phyloP scores from a whole-genome alignment of 2,113 vertebrate species.

The Manacus vitellinus region DNA sequence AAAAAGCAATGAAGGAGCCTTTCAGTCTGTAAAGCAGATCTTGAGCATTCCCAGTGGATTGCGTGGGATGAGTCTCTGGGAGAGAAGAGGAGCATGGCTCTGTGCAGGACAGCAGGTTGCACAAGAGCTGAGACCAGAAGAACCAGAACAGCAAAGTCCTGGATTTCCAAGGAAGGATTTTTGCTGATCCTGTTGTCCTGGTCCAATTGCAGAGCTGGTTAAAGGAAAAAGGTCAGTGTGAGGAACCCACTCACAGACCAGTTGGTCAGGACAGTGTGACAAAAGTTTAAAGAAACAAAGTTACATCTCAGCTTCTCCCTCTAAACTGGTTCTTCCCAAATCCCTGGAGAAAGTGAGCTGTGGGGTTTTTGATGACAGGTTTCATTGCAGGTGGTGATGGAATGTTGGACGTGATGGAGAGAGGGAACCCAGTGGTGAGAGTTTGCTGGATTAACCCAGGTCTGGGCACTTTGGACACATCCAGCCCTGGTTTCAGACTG shows the following conservation, averaged over 20 bases:
- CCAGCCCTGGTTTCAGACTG: slow-evolving; percentile 43
- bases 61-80: background rate
- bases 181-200: background rate
- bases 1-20: background rate
- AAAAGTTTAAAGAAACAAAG: slow-evolving; percentile 33
- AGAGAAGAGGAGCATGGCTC: background rate
- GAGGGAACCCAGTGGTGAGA: slow-evolving; percentile 39
- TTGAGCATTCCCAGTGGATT: background rate
- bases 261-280: background rate
- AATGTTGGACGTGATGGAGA: slow-evolving; percentile 52
- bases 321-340: slow-evolving; percentile 56
- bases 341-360: slow-evolving; percentile 48
- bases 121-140: background rate
- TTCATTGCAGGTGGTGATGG: slow-evolving; percentile 62
- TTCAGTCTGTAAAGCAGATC: background rate
- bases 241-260: accelerated
- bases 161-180: background rate
- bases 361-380: slow-evolving; percentile 66
- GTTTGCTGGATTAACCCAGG: slow-evolving; percentile 47
- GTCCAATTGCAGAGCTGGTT: background rate
- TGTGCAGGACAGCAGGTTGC: background rate
- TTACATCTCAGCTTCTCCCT: slow-evolving; percentile 36
- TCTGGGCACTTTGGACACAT: slow-evolving; percentile 41
- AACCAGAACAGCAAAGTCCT: background rate
- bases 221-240: background rate